Evolutionary conservation across 2,888 invertebrate species (phyloP), one percentile per base, ranked within the genome.

Genomic region (Drosophila phalerata): DNA sequence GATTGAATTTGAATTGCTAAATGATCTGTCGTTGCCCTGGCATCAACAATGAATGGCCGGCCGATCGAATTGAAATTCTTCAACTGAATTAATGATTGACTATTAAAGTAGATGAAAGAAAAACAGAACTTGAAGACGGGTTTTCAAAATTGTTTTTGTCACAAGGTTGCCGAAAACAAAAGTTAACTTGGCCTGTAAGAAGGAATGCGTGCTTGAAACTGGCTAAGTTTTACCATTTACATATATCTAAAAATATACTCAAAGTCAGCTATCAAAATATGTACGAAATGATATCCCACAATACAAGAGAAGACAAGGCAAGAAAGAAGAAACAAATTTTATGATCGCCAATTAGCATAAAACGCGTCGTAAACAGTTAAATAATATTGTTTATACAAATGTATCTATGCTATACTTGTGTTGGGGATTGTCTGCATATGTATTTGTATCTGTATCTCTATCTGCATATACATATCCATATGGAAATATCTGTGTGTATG

Each of bases 1-100:
- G 88, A 77, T 86, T 88, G 87, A 84, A 88, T 83, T 83, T 89
- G 83, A 88, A 85, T 85, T 85, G 81, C 86, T 86, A 89, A 85
- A 89, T 73, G 76, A 66, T 73, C 48, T 63, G 60, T 42, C 38
- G 55, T 30, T 22, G 38, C 45, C 11, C 60, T 38, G 62, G 43
- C 49, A 51, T 53, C 48, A 38, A 38, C 76, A 61, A 72, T 77
- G 79, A 77, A 78, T 78, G 79, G 52, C 60, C 85, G 79, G 55
- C 48, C 78, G 74, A 85, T 84, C 63, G 64, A 79, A 66, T 77
- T 69, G 60, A 80, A 62, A 81, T 80, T 71, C 81, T 38, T 71
- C 28, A 45, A 47, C 69, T 66, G 89, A 87, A 87, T 81, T 89
- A 83, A 88, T 88, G 89, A 80, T 68, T 40, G 55, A 40, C 67